Base-by-base conservation (phyloP, 2,888 invertebrate species). In the Cryptocephalus moraei region DNA sequence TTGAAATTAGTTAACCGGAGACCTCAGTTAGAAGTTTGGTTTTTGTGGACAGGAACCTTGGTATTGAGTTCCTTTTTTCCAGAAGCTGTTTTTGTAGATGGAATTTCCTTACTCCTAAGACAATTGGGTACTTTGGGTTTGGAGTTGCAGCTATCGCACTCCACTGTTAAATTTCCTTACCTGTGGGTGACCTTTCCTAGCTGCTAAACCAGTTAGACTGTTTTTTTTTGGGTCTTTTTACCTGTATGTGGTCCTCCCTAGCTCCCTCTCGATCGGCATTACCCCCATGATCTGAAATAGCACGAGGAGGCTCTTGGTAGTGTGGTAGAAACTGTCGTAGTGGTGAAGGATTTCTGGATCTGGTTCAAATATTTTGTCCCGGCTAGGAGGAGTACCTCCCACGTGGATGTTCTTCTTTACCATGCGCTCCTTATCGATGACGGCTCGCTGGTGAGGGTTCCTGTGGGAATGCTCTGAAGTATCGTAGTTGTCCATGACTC, bases 211-310 rank as follows among this genome's bases (percentile, higher is more conserved):
- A 22, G 2, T 22, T 22, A 22, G n/a, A n/a, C n/a, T n/a, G n/a
- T 22, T 22, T 22, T 36, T 36, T 11, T 11, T 36, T 11, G 2
- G 12, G 33, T 36, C 14, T 45, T 12, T 34, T 50, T 56, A 68
- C 69, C 66, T 64, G 49, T 65, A 70, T 1, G 67, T 65, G 2
- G 69, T 70, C 44, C 62, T 68, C 9, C 80, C 70, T 57, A 71
- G 74, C 2, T 78, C 75, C 39, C 84, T 73, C 73, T 82, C 81
- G 39, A 85, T 81, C 1, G 84, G 84, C 84, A 84, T 84, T 0
- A 84, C 74, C 3, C 84, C 84, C 84, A 82, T 84, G 39, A 84
- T 80, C 65, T 85, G 84, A 59, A 85, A 85, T 4, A 85, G 68
- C 0, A 82, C 80, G 52, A 85, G 64, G 39, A 85, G 66, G 58